Evolutionary conservation across 2,797 vertebrate species (phyloP).

Genomic region (Psittacula echo): DNA sequence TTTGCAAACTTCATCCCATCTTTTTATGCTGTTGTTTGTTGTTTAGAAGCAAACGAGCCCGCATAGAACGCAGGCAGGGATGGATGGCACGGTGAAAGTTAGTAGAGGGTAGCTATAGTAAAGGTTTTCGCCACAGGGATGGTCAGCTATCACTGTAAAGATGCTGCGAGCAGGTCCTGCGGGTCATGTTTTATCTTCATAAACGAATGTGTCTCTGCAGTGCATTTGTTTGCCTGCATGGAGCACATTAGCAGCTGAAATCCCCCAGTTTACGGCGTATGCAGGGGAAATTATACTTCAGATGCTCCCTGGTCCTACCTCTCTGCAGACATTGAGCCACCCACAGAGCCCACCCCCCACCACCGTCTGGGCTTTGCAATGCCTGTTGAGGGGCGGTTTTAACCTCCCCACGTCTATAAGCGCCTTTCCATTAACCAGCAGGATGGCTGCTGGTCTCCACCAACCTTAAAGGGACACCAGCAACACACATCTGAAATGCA

Average conservation of each 20-base stretch:
- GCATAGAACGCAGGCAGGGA: not conserved
- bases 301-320: conserved; percentile 27
- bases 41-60: not conserved
- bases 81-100: conserved; percentile 11
- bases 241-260: conserved; percentile 64
- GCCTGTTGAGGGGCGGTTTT: rapidly evolving
- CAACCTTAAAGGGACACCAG: not conserved
- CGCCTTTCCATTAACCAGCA: not conserved
- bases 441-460: not conserved
- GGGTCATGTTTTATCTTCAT: not conserved
- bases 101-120: not conserved
- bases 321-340: conserved; percentile 27
- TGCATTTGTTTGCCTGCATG: conserved; percentile 29
- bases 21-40: not conserved
- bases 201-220: conserved; percentile 10
- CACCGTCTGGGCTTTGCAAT: not conserved
- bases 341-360: not conserved
- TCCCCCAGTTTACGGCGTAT: conserved; percentile 17
- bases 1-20: not conserved
- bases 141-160: not conserved
- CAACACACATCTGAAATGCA: not conserved
- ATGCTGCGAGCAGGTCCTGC: not conserved
- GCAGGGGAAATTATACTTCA: conserved; percentile 49
- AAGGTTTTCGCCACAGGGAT: not conserved
- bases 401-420: not conserved